phyloP scores from a whole-genome alignment of 2,113 vertebrate genomes.

The Marmota monax region DNA sequence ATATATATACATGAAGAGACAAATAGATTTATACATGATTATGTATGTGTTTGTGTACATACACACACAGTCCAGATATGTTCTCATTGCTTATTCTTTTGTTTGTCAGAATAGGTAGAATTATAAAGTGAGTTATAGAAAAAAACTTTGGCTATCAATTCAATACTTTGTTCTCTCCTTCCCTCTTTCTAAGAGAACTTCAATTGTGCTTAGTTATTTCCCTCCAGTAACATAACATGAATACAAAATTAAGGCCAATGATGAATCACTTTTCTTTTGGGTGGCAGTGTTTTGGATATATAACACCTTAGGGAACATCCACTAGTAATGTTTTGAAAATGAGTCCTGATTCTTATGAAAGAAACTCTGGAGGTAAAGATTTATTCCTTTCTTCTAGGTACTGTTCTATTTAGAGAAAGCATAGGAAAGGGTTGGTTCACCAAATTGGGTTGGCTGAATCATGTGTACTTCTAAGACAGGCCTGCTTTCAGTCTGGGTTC shows the following conservation, averaged over 20 bases:
- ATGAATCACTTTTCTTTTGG: not conserved
- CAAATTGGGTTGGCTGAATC: not conserved
- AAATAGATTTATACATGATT: not conserved
- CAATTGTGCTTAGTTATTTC: not conserved
- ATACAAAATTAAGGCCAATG: not conserved
- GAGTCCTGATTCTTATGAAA: not conserved
- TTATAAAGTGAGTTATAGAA: not conserved
- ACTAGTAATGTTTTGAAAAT: not conserved
- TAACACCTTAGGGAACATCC: not conserved
- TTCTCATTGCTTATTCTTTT: not conserved
- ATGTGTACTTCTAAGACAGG: not conserved
- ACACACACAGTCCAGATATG: not conserved
- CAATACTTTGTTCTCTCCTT: not conserved
- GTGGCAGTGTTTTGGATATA: not conserved
- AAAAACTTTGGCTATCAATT: not conserved
- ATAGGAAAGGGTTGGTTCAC: not conserved
- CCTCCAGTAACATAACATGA: not conserved
- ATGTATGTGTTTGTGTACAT: no score
- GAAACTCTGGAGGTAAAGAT: not conserved
- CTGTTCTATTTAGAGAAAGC: not conserved
- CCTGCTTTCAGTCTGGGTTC: not conserved
- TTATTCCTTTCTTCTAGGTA: not conserved
- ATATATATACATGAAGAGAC: rapidly evolving
- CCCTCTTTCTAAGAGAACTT: not conserved
- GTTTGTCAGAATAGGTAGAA: not conserved